A percentile compares a stretch with the other conserved stretches of the same genome.
Evolutionary conservation across 2,113 vertebrate genomes (phyloP).

Genomic region (Scolopax mira): DNA sequence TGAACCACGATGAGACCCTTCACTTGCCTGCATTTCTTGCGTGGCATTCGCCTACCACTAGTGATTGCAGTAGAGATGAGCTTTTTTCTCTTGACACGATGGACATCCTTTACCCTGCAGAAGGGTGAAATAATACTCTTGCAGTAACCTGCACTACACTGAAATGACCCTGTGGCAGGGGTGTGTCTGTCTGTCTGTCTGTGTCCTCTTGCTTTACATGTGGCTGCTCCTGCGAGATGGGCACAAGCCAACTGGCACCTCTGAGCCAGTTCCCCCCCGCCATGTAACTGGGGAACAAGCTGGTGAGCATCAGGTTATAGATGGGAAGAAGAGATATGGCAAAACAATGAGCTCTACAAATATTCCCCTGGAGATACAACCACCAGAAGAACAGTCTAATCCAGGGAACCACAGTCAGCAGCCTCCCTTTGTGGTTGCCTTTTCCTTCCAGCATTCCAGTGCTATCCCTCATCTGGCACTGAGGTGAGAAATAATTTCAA

Average conservation of each 20-base stretch:
- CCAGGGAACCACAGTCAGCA: background rate
- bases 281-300: rapidly evolving
- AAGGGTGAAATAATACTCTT: background rate
- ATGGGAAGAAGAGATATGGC: background rate
- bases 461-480: background rate
- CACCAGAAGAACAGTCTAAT: background rate
- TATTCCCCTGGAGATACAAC: background rate
- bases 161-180: rapidly evolving
- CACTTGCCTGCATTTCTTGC: background rate
- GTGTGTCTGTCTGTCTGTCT: too few species aligned
- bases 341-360: background rate
- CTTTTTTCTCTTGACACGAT: background rate
- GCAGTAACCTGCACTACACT: background rate
- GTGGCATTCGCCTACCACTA: too few species aligned
- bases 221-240: background rate
- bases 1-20: background rate
- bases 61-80: background rate
- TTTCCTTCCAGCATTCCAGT: background rate
- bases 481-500: background rate
- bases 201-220: background rate
- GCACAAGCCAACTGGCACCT: background rate
- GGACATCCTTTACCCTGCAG: background rate
- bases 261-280: rapidly evolving
- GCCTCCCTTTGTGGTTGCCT: background rate
- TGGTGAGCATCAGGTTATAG: background rate